phyloP scores from a whole-genome alignment of 2,888 invertebrate genomes.

The Philereme transversata region DNA sequence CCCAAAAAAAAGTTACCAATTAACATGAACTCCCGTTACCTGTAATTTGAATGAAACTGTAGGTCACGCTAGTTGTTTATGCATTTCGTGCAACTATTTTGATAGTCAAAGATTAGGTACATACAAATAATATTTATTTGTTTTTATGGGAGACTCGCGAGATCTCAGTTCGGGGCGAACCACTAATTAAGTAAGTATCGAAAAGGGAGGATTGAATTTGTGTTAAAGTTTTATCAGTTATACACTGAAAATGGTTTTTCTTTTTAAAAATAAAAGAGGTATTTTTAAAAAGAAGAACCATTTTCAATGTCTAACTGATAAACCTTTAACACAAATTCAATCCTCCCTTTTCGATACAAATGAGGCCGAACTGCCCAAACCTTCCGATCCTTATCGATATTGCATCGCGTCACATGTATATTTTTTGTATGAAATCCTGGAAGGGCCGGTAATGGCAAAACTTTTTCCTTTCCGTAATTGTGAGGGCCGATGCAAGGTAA shows the following conservation, averaged over 20 bases:
- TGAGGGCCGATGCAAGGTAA: slow-evolving; percentile 78
- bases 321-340: slow-evolving; percentile 27
- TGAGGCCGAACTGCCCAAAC: slow-evolving; percentile 53
- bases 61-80: too few species aligned
- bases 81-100: too few species aligned
- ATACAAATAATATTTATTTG: too few species aligned
- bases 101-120: too few species aligned
- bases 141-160: too few species aligned
- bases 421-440: slow-evolving; percentile 76
- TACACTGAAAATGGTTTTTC: slow-evolving; percentile 8
- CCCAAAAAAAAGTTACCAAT: too few species aligned
- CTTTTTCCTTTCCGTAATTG: slow-evolving; percentile 81
- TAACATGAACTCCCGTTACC: too few species aligned
- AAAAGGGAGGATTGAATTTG: slow-evolving; percentile 31
- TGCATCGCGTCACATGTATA: slow-evolving; percentile 67
- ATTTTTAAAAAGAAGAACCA: slow-evolving; percentile 1
- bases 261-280: too few species aligned
- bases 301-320: slow-evolving; percentile 11
- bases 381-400: slow-evolving; percentile 58
- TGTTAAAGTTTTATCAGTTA: slow-evolving; percentile 17
- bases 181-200: too few species aligned
- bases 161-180: too few species aligned
- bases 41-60: too few species aligned
- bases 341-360: slow-evolving; percentile 48
- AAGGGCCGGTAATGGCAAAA: slow-evolving; percentile 77